Base-by-base conservation (phyloP, 2,888 invertebrate genomes). In the Trachelus iudaicus region DNA sequence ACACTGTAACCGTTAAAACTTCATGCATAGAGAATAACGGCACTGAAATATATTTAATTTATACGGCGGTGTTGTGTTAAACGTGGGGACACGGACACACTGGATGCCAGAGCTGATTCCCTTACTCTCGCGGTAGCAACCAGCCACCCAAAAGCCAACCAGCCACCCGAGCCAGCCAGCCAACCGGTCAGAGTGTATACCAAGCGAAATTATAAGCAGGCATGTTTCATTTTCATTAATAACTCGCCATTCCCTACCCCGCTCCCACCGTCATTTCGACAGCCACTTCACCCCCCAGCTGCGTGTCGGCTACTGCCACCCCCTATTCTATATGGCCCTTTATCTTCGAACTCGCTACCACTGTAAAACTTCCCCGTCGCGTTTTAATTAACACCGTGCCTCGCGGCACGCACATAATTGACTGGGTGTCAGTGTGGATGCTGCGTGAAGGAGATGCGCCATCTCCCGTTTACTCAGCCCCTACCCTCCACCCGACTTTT, bases 21-120 rank as follows among this genome's bases (percentile, higher is more conserved):
- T 84, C 79, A 75, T 79, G 77, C 81, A 77, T 74, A 76, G 76
- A 73, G 76, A 78, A 69, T 77, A 77, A 76, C 69, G 75, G n/a
- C 69, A 71, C 69, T 77, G 79, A 80, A 82, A 78, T 84, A 82
- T 80, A 77, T 77, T 80, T 79, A 82, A 85, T 84, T 83, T 85
- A 84, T 82, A 80, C 79, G 73, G 77, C 33, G 71, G 33, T 30
- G 34, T 56, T 71, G 71, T 15, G 33, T 34, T 56, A 56, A n/a
- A 56, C 35, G 68, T 30, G 34, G 69, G 34, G 56, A 33, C 73
- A 56, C 40, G 9, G 23, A 56, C 9, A 9, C 56, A 56, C 23
- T 15, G 56, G 23, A 56, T 56, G 23, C 56, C 23, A 23, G 1
- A 56, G 1, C 56, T 12, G 23, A 56, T 2, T 56, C 37, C 37